Base-by-base conservation (phyloP, 2,888 invertebrate genomes). In the Epirrita christyi region DNA sequence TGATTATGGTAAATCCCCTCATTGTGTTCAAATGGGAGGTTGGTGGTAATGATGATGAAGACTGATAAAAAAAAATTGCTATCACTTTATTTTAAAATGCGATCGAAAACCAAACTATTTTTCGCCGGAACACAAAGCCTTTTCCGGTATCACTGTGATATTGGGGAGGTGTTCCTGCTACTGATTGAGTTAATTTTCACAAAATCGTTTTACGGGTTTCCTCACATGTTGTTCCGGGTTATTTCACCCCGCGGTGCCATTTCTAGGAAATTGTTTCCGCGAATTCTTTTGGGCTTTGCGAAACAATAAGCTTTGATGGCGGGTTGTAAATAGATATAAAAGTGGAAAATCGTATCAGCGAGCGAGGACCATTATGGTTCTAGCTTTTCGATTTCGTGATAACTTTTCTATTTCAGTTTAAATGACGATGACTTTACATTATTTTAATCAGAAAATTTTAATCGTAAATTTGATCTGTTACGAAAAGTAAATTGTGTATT, bases 211-310 rank as follows among this genome's bases (percentile, higher is more conserved):
- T 87, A 88, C 82, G 83, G 76, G 78, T 80, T 84, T 71, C 75
- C 81, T 81, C 86, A 81, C 81, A 82, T 81, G 81, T 78, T 83
- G 86, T 86, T 86, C 83, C 85, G 78, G 80, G 85, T 89, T 89
- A 89, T 86, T 85, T 86, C 76, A 83, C 89, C 89, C 88, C 68
- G 68, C 78, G 89, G 88, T 85, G 81, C 86, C 89, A 83, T 89
- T 79, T 76, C 85, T 77, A 79, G 83, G 76, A 88, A 85, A 89
- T 88, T 88, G 88, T 87, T 86, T 86, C 78, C 78, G 76, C 77
- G 78, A 76, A 85, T 81, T 77, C 81, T 84, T 85, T 77, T 68
- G 74, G 73, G 75, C 73, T 76, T 72, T 72, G 73, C 63, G 68
- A 70, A 77, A 81, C 85, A 83, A 78, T 76, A 79, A 75, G 67